Percentiles rank a stretch among this genome's conserved stretches.
Conservation (phyloP, 2,797 vertebrate species). For the Leptodactylus fallax region DNA sequence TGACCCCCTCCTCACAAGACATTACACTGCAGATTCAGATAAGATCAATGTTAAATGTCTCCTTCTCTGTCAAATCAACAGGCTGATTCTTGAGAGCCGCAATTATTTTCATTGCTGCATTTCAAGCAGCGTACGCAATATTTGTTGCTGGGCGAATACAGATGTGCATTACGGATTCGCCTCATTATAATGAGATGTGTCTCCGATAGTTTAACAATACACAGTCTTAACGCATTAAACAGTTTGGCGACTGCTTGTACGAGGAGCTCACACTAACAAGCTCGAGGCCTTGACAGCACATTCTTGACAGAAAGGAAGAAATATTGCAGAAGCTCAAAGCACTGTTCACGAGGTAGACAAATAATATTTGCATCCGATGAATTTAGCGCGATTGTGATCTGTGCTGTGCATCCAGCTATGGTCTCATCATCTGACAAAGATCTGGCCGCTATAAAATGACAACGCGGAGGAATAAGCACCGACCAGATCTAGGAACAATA, state of each 20-base stretch:
- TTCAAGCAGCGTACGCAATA: neutral
- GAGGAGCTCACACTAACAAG: constrained; percentile 25
- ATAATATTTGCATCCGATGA: constrained; percentile 41
- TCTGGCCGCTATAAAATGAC: neutral
- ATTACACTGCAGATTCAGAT: constrained; percentile 12
- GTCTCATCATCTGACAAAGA: neutral
- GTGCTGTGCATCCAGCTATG: neutral
- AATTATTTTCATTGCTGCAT: neutral
- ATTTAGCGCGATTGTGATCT: constrained; percentile 14
- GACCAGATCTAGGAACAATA: neutral
- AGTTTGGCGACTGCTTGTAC: constrained; percentile 28
- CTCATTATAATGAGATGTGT: constrained; percentile 4
- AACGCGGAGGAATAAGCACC: neutral
- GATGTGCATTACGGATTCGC: neutral
- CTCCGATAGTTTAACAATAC: constrained; percentile 4
- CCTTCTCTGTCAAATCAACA: constrained; percentile 13
- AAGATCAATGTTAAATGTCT: constrained; percentile 16
- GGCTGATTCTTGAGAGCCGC: neutral
- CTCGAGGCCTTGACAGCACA: constrained; percentile 21
- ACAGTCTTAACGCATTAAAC: constrained; percentile 33
- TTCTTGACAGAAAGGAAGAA: constrained; percentile 10
- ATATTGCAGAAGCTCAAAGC: constrained; percentile 15
- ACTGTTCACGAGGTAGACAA: neutral
- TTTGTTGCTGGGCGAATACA: neutral
- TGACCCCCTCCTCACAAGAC: neutral